phyloP scores from a whole-genome alignment of 2,888 invertebrate species.

The Philereme transversata region DNA sequence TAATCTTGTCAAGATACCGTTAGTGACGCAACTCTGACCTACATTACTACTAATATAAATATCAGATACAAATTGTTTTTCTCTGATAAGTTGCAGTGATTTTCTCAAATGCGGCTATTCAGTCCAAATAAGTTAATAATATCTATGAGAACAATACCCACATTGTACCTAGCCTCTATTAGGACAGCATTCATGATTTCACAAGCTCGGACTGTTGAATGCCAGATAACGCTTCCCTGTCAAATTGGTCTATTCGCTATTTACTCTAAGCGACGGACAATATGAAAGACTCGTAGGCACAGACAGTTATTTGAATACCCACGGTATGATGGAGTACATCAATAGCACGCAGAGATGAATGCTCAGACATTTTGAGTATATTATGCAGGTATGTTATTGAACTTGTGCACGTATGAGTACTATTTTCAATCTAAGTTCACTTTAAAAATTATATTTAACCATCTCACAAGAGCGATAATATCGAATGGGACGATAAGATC shows the following conservation, averaged over 20 bases:
- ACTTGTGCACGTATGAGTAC: slow-evolving; percentile 7
- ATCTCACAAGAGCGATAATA: not conserved
- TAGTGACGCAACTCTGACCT: too few relatives aligned
- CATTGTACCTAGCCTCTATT: not conserved
- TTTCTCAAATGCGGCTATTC: too few relatives aligned
- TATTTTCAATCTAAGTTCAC: not conserved
- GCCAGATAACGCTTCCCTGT: not conserved
- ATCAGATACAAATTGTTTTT: too few relatives aligned
- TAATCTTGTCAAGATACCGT: too few relatives aligned
- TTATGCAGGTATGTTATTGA: slow-evolving; percentile 13
- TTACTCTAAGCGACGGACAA: not conserved
- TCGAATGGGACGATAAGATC: too few relatives aligned
- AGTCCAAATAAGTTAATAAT: not conserved
- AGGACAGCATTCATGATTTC: not conserved
- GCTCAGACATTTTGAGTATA: slow-evolving; percentile 2
- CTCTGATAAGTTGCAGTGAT: too few relatives aligned
- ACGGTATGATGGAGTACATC: slow-evolving; percentile 1
- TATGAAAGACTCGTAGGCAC: not conserved
- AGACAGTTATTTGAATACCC: not conserved
- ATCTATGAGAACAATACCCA: not conserved
- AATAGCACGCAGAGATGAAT: slow-evolving; percentile 8
- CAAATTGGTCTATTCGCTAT: slow-evolving; percentile 3
- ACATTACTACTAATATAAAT: too few relatives aligned
- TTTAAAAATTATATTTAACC: slow-evolving; percentile 4
- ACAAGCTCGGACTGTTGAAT: not conserved